These are phyloP conservation scores for Chrysemys picta DNA, from an alignment of 2,113 vertebrate genomes.

Conservation along the genomic window DNA sequence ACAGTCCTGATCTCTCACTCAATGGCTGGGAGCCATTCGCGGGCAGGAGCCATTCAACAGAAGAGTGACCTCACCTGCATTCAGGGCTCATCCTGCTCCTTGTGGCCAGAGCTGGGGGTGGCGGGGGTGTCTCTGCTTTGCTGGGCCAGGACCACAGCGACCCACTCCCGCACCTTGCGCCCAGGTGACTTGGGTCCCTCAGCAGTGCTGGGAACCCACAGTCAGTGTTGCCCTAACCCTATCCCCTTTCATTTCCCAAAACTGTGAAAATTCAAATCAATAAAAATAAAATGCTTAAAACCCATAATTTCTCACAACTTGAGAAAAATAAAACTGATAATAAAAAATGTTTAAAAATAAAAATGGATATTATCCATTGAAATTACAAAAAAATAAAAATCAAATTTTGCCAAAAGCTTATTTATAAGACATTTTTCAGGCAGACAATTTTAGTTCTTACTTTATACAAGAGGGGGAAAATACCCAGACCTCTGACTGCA, in stretches of 20 bases:
- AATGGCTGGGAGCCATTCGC: not conserved
- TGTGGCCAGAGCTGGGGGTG: not conserved
- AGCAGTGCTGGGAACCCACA: not conserved
- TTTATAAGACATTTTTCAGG: slow-evolving; percentile 5
- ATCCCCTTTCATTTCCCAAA: not conserved
- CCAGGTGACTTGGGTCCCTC: not conserved
- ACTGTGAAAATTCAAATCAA: not conserved
- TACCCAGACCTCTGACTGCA: not conserved
- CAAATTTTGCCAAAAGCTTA: not conserved
- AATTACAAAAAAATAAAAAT: not conserved
- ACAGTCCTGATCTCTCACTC: not conserved
- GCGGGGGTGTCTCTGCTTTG: not conserved
- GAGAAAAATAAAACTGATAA: not conserved
- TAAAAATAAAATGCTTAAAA: not conserved
- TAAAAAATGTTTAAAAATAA: not conserved
- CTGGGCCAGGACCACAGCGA: not conserved
- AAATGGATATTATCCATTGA: not conserved
- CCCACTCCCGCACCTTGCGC: not conserved
- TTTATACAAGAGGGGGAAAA: not conserved
- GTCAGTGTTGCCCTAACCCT: not conserved
- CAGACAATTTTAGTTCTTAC: slow-evolving; percentile 11
- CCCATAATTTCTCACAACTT: not conserved
- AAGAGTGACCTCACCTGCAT: not conserved
- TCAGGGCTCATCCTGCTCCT: not conserved
- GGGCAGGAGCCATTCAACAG: not conserved